These are phyloP conservation scores for Procavia capensis DNA, from an alignment of 2,113 vertebrate genomes.

Conservation along the genomic window DNA sequence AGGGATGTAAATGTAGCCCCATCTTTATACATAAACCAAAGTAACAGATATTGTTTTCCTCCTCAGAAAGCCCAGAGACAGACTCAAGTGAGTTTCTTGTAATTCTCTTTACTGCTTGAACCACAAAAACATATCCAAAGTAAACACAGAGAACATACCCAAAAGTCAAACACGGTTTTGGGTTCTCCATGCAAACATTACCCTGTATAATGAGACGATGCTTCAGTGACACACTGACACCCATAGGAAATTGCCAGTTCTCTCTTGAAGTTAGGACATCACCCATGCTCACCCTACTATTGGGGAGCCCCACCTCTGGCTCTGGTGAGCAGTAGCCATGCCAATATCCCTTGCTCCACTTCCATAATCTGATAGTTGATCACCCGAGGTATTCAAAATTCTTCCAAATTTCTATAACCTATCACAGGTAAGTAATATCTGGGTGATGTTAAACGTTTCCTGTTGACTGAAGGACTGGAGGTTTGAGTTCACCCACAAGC, in stretches of 20 bases:
- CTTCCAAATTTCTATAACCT: not conserved
- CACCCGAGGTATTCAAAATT: not conserved
- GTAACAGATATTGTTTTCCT: not conserved
- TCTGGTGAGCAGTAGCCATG: no score
- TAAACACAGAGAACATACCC: not conserved
- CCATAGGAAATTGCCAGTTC: not conserved
- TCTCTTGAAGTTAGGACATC: not conserved
- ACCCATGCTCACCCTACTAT: not conserved
- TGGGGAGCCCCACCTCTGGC: not conserved
- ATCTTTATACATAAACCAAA: not conserved
- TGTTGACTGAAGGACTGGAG: not conserved
- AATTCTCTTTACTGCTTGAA: not conserved
- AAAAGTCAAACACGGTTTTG: not conserved
- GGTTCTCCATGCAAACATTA: not conserved
- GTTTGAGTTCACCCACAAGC: not conserved
- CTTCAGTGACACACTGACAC: fast-evolving
- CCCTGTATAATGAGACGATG: not conserved
- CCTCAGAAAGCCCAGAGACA: not conserved
- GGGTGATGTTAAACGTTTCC: not conserved
- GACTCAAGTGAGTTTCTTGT: not conserved
- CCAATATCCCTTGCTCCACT: no score
- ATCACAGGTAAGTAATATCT: not conserved
- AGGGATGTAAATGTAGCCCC: not conserved
- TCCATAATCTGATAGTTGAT: not conserved
- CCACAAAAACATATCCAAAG: not conserved